Evolutionary conservation across 2,113 vertebrate species (phyloP).

Genomic region (Equus przewalskii): DNA sequence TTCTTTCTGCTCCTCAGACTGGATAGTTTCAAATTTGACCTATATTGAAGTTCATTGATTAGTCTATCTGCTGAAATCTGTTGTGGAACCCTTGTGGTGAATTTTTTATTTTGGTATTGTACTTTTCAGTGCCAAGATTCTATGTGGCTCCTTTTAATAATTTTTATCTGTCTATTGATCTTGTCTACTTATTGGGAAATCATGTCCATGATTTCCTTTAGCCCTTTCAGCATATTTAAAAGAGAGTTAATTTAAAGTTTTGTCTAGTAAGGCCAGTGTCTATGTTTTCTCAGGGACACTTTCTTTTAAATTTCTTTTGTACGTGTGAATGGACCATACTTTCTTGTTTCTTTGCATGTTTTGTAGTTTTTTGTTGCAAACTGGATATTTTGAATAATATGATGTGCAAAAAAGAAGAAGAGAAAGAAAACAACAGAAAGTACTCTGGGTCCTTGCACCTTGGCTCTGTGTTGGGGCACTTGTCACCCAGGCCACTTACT

Average conservation of each 20-base stretch:
- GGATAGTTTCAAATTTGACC: neutral
- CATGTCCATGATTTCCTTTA: neutral
- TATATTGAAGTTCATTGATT: neutral
- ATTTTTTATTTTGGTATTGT: neutral
- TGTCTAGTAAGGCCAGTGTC: neutral
- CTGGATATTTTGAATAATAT: neutral
- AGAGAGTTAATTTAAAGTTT: neutral
- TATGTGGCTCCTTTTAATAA: neutral
- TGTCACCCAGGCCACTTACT: neutral
- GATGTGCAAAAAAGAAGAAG: neutral
- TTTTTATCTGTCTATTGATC: neutral
- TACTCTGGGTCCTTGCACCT: neutral
- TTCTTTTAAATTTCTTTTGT: neutral
- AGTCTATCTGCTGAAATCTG: neutral
- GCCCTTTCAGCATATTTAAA: neutral
- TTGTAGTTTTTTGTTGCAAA: constrained; percentile 12
- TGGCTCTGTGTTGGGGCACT: no score
- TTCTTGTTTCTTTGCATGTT: neutral
- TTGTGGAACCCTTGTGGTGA: neutral
- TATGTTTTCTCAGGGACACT: neutral
- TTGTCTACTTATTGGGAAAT: neutral
- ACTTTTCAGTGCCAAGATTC: neutral
- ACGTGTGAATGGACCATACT: neutral
- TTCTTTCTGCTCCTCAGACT: neutral
- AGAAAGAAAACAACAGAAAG: neutral